A percentile compares a stretch with the other conserved stretches of the same genome.
Evolutionary conservation across 1,140 invertebrate genomes (phyloP).

Genomic region (Idris sp.): DNA sequence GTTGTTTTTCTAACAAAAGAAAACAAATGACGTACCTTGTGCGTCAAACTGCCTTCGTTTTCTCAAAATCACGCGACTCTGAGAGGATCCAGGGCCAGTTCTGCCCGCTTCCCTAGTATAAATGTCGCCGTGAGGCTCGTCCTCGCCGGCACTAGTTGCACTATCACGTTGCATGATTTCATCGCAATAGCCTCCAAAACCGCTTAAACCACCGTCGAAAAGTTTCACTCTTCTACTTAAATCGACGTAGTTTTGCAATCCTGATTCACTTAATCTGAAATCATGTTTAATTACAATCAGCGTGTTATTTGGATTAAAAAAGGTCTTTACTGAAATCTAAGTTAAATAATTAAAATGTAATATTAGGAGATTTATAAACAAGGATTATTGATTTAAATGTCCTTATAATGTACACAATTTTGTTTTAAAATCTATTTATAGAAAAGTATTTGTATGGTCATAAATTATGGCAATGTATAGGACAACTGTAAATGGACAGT

Average conservation of each 20-base stretch:
- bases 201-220: slow-evolving; percentile 65
- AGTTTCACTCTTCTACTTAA: slow-evolving; percentile 72
- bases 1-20: slow-evolving; percentile 7
- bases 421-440: no score
- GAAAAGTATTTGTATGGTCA: no score
- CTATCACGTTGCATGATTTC: slow-evolving; percentile 75
- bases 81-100: slow-evolving; percentile 64
- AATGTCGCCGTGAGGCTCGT: slow-evolving; percentile 71
- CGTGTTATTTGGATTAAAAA: no score
- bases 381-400: no score
- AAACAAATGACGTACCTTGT: slow-evolving; percentile 68
- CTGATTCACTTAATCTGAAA: slow-evolving; percentile 71
- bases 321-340: no score
- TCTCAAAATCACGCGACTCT: slow-evolving; percentile 72
- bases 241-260: slow-evolving; percentile 72
- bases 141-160: slow-evolving; percentile 76
- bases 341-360: no score
- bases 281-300: no score
- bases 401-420: no score
- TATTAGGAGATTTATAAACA: no score
- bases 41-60: slow-evolving; percentile 75
- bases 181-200: slow-evolving; percentile 68
- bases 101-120: slow-evolving; percentile 61
- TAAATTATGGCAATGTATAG: no score
- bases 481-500: no score